Conservation (phyloP, 2,797 vertebrate species). For the Galaxias olidus region DNA sequence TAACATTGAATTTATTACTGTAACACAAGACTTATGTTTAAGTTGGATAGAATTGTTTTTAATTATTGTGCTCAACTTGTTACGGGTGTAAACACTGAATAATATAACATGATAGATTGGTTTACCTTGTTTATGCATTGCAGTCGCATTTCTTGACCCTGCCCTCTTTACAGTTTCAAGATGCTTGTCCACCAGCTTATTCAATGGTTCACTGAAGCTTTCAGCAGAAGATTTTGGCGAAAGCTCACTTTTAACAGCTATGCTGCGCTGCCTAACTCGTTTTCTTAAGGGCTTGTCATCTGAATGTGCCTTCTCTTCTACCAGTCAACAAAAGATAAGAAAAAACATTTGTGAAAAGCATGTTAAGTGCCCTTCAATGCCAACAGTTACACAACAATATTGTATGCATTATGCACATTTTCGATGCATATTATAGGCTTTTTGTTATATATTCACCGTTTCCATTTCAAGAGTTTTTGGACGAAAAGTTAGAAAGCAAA, state of each 20-base stretch:
- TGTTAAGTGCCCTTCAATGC: not conserved
- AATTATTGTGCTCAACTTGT: too few relatives aligned
- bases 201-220: too few relatives aligned
- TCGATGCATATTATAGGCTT: not conserved
- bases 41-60: too few relatives aligned
- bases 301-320: not conserved
- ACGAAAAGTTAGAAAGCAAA: too few relatives aligned
- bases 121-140: not conserved
- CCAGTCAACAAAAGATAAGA: not conserved
- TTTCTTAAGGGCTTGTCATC: constrained; percentile 5
- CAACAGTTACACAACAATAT: not conserved
- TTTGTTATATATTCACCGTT: not conserved
- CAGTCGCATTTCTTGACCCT: not conserved
- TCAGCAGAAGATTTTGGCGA: too few relatives aligned
- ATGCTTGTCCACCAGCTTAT: not conserved
- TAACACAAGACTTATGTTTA: too few relatives aligned
- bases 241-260: too few relatives aligned
- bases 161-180: constrained; percentile 2
- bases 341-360: not conserved
- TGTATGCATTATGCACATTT: not conserved
- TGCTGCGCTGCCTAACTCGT: too few relatives aligned
- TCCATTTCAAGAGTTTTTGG: too few relatives aligned
- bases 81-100: too few relatives aligned
- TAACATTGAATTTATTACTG: too few relatives aligned
- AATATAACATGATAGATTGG: not conserved